Conservation (phyloP, 2,888 invertebrate species). For the Drosophila buzzatii region DNA sequence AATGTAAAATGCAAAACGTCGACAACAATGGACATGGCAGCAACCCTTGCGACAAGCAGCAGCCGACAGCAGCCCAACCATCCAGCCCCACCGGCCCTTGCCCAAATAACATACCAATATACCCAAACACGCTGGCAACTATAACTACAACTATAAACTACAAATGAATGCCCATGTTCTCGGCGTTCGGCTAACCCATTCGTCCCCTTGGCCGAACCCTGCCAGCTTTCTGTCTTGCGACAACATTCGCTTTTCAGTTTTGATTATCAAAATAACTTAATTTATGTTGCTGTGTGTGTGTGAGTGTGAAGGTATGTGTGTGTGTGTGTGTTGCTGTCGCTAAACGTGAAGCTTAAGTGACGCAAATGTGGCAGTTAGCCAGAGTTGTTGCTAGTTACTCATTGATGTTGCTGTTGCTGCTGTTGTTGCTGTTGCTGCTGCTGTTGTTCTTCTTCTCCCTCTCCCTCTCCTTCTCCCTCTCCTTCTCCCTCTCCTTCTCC, state of each 20-base stretch:
- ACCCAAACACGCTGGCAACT: conserved; percentile 16
- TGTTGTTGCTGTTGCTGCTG: conserved; percentile 16
- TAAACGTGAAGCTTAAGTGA: conserved; percentile 75
- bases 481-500: conserved; percentile 5
- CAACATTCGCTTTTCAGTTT: conserved; percentile 74
- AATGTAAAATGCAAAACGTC: conserved; percentile 60
- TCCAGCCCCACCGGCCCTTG: not conserved
- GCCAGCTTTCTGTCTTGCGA: conserved; percentile 41
- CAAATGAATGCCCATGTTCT: conserved; percentile 69
- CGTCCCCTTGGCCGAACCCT: not conserved
- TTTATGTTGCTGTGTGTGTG: conserved; percentile 59
- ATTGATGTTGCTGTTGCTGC: conserved; percentile 17
- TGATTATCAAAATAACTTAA: conserved; percentile 78
- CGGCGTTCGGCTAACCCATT: not conserved
- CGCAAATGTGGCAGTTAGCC: conserved; percentile 69
- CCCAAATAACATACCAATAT: conserved; percentile 6
- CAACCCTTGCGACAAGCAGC: conserved; percentile 59
- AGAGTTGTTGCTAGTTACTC: conserved; percentile 30
- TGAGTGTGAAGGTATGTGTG: conserved; percentile 5
- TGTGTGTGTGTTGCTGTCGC: conserved; percentile 42
- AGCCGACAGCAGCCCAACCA: conserved; percentile 1
- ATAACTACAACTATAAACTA: conserved; percentile 67
- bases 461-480: conserved; percentile 9
- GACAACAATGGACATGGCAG: conserved; percentile 63
- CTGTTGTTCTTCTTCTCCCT: not conserved